These are phyloP conservation scores for Cataglyphis rosenhaueri DNA, from an alignment of 2,888 invertebrate species.

Conservation along the genomic window DNA sequence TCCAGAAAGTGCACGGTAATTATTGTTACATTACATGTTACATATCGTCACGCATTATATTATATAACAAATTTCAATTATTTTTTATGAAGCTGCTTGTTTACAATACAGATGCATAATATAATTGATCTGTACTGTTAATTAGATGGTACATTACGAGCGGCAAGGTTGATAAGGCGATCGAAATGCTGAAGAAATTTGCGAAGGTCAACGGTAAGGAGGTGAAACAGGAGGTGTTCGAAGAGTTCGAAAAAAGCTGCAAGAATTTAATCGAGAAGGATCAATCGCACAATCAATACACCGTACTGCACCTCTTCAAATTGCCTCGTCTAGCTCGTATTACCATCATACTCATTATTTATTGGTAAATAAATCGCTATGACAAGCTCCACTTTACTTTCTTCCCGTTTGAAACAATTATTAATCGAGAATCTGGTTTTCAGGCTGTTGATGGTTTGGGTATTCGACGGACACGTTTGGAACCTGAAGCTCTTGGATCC, in stretches of 20 bases:
- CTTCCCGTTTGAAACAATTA: neutral
- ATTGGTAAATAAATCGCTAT: conserved; percentile 87
- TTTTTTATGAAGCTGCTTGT: neutral
- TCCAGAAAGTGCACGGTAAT: conserved; percentile 91
- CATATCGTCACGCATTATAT: neutral
- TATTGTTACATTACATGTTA: neutral
- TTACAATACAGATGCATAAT: neutral
- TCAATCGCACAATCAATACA: conserved; percentile 89
- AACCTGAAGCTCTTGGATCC: conserved; percentile 94
- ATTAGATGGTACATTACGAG: conserved; percentile 93
- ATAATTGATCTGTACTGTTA: neutral
- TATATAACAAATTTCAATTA: neutral
- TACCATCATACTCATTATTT: conserved; percentile 91
- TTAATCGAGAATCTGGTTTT: conserved; percentile 28
- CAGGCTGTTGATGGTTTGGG: conserved; percentile 93
- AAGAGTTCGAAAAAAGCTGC: conserved; percentile 91
- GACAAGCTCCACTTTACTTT: neutral
- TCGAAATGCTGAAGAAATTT: conserved; percentile 92
- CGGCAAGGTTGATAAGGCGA: conserved; percentile 92
- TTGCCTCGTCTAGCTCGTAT: conserved; percentile 92
- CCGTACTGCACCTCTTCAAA: conserved; percentile 92
- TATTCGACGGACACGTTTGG: conserved; percentile 95
- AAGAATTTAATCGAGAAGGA: conserved; percentile 90
- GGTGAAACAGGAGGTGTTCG: conserved; percentile 91
- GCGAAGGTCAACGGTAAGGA: conserved; percentile 92